Evolutionary conservation across 2,888 invertebrate genomes (phyloP).

Genomic region (Xanthorhoe spadicearia): DNA sequence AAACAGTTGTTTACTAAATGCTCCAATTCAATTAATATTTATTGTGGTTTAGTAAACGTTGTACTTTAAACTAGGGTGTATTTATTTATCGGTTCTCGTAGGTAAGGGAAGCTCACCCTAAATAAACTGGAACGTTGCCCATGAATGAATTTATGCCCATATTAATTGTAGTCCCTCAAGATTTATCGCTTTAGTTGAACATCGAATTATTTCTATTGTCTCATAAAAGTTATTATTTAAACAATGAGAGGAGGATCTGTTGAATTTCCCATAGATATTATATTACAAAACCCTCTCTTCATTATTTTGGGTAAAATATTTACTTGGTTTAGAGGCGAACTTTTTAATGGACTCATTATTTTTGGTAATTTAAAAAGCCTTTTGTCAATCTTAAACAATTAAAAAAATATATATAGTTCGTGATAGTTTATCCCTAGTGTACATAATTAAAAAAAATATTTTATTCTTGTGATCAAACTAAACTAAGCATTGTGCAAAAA

Average conservation of each 20-base stretch:
- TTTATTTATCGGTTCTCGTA: conserved; percentile 6
- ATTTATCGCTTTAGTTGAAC: conserved; percentile 40
- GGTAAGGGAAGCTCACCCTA: conserved; percentile 10
- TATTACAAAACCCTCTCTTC: conserved; percentile 20
- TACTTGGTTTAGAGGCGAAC: no score
- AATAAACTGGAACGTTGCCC: conserved; percentile 27
- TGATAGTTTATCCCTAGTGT: no score
- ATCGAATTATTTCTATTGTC: conserved; percentile 49
- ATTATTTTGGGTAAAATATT: conserved; percentile 19
- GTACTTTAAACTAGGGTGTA: background rate
- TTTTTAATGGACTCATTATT: background rate
- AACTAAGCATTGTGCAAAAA: no score
- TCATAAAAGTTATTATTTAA: conserved; percentile 45
- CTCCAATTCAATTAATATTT: background rate
- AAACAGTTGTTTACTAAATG: background rate
- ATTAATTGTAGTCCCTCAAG: conserved; percentile 65
- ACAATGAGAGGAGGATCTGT: conserved; percentile 44
- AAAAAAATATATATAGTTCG: no score
- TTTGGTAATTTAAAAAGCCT: no score
- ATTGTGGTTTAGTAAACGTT: background rate
- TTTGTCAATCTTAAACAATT: no score
- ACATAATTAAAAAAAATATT: no score
- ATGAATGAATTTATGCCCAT: conserved; percentile 59
- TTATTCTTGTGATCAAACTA: no score
- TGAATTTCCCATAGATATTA: conserved; percentile 40